Evolutionary conservation across 2,113 vertebrate species (phyloP).

Genomic region (Corythaixoides concolor): DNA sequence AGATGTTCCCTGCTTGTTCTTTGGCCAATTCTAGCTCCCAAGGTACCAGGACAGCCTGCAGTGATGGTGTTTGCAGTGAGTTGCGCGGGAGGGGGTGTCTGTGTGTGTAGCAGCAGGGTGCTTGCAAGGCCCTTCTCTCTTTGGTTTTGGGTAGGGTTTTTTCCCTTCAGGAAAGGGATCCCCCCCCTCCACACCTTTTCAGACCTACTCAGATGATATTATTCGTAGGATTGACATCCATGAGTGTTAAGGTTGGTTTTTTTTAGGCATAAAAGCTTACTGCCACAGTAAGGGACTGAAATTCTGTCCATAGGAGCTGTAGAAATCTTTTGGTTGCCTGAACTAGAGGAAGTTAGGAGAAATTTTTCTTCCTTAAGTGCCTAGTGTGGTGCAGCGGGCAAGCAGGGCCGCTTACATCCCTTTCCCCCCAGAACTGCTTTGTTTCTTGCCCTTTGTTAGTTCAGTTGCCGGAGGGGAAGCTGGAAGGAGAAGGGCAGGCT

Average conservation of each 20-base stretch:
- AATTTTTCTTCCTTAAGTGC: background rate
- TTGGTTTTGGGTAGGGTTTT: background rate
- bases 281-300: background rate
- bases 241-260: background rate
- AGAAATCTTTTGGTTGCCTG: background rate
- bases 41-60: background rate
- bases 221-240: background rate
- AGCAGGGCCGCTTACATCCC: background rate
- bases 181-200: background rate
- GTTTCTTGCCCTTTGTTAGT: constrained; percentile 10
- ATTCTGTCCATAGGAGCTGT: background rate
- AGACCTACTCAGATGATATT: background rate
- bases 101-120: background rate
- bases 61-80: background rate
- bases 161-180: background rate
- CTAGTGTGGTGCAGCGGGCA: background rate
- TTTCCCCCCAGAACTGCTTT: background rate
- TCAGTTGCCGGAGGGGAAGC: background rate
- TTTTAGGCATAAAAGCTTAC: background rate
- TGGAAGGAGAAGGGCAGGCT: constrained; percentile 8
- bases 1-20: background rate
- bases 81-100: background rate
- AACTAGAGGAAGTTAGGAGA: background rate
- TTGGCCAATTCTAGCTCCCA: background rate
- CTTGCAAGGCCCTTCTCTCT: background rate